Evolutionary conservation across 1,140 invertebrate genomes (phyloP).

Genomic region (Diachasmimorpha longicaudata): DNA sequence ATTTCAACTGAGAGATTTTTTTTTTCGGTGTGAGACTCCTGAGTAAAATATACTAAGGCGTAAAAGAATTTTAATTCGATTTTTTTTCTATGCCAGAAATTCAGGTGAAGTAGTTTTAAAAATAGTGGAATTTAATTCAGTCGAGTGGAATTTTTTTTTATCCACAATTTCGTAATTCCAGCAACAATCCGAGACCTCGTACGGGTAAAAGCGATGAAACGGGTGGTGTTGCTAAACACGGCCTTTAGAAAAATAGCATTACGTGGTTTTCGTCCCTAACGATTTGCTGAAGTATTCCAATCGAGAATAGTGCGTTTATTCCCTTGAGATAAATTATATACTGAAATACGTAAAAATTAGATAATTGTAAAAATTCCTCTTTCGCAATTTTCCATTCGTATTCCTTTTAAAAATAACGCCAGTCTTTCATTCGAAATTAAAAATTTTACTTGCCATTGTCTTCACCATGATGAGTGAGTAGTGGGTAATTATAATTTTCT

Average conservation of each 20-base stretch:
- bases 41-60: not conserved
- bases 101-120: not conserved
- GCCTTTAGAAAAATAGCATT: slow-evolving; percentile 2
- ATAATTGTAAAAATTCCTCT: not conserved
- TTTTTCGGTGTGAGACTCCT: not conserved
- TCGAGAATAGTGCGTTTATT: not conserved
- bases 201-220: slow-evolving; percentile 20
- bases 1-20: no score
- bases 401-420: not conserved
- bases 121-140: not conserved
- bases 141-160: not conserved
- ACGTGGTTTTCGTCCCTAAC: slow-evolving; percentile 4
- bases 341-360: not conserved
- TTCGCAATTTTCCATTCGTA: not conserved
- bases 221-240: slow-evolving; percentile 1
- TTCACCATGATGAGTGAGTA: no score
- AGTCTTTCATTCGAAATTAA: no score
- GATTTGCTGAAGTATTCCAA: not conserved
- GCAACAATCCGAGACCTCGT: slow-evolving; percentile 17
- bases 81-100: not conserved
- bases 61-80: not conserved
- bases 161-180: slow-evolving; percentile 11
- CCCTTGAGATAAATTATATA: not conserved
- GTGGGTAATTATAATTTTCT: no score
- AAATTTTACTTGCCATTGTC: no score